These are phyloP conservation scores for Agonum fuliginosum DNA, from an alignment of 2,888 invertebrate species.

Conservation along the genomic window DNA sequence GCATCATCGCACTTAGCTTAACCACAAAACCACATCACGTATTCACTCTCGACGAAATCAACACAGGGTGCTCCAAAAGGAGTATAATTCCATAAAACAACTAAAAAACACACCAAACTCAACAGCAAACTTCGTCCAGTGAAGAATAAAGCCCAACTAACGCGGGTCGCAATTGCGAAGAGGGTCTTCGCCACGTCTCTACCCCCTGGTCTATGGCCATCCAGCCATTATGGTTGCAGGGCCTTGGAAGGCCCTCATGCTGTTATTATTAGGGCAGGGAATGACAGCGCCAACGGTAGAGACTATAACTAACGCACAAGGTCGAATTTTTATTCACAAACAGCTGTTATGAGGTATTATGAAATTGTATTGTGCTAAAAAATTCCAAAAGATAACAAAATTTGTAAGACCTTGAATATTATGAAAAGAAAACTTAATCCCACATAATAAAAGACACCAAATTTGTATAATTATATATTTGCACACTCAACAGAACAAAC, in stretches of 20 bases:
- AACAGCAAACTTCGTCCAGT: slow-evolving; percentile 27
- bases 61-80: slow-evolving; percentile 1
- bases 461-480: too few relatives aligned
- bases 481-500: too few relatives aligned
- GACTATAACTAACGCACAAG: slow-evolving; percentile 24
- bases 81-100: slow-evolving; percentile 27
- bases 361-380: slow-evolving; percentile 19
- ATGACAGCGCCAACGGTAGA: background rate
- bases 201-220: slow-evolving; percentile 8
- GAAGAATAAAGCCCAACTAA: slow-evolving; percentile 50
- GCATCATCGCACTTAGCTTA: slow-evolving; percentile 6
- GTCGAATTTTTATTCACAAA: slow-evolving; percentile 24
- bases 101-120: slow-evolving; percentile 22
- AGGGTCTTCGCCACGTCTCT: slow-evolving; percentile 9
- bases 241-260: slow-evolving; percentile 52
- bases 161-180: slow-evolving; percentile 37
- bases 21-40: slow-evolving; percentile 46
- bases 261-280: slow-evolving; percentile 57
- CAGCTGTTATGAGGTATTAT: slow-evolving; percentile 24
- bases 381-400: background rate
- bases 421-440: too few relatives aligned
- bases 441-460: too few relatives aligned
- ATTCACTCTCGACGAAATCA: slow-evolving; percentile 10
- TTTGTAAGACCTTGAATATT: too few relatives aligned
- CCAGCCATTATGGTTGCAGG: slow-evolving; percentile 43